Evolutionary conservation across 2,888 invertebrate genomes (phyloP).

Genomic region (Drosophila nigritarsus): DNA sequence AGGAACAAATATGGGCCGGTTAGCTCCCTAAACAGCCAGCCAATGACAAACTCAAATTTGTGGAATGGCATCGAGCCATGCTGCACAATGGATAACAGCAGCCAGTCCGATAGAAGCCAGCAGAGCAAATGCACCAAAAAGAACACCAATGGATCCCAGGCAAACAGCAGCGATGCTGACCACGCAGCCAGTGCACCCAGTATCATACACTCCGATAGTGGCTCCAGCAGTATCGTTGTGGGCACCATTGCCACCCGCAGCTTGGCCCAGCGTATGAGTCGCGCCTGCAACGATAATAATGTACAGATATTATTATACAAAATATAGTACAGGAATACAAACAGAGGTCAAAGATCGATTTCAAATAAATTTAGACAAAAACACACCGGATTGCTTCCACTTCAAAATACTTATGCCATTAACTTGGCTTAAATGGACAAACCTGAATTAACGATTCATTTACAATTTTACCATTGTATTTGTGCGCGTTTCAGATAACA

Average conservation of each 20-base stretch:
- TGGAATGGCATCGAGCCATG: conserved; percentile 97
- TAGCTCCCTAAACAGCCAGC: conserved; percentile 97
- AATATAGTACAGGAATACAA: neutral
- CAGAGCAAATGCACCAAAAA: conserved; percentile 95
- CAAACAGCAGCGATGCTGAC: conserved; percentile 93
- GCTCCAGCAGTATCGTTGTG: conserved; percentile 95
- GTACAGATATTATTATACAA: neutral
- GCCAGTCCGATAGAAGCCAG: conserved; percentile 99
- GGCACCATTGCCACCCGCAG: conserved; percentile 98
- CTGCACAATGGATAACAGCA: conserved; percentile 94
- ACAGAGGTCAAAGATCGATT: neutral
- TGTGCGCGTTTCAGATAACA: conserved; percentile 1
- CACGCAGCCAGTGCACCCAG: conserved; percentile 96
- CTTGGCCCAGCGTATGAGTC: conserved; percentile 96
- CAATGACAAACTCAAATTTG: conserved; percentile 96
- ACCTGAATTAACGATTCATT: neutral
- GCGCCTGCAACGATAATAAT: conserved; percentile 87
- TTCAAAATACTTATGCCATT: neutral
- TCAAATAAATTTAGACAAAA: no score
- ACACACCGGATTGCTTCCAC: neutral
- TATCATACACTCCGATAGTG: conserved; percentile 97
- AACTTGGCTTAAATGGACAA: neutral
- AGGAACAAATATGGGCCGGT: conserved; percentile 95
- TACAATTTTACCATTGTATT: neutral
- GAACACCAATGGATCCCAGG: conserved; percentile 95